Evolutionary conservation across 2,113 vertebrate genomes (phyloP).

Genomic region (Narcine bancroftii): DNA sequence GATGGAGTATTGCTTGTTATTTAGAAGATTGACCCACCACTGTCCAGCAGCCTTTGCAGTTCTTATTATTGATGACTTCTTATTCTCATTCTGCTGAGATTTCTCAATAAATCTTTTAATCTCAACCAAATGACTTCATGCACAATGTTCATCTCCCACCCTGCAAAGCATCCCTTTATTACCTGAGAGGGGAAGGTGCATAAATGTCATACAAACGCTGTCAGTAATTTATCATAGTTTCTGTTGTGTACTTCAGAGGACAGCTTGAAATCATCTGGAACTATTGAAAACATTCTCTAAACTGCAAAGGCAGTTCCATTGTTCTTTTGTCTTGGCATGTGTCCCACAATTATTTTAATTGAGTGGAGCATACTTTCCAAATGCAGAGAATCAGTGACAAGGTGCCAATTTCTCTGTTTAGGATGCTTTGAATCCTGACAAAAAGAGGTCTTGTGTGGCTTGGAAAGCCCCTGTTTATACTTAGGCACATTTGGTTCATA

Average conservation of each 20-base stretch:
- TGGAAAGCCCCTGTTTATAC: not conserved
- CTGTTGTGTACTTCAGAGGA: not conserved
- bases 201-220: not conserved
- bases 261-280: not conserved
- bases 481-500: not conserved
- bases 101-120: not conserved
- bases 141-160: not conserved
- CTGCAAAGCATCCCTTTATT: not conserved
- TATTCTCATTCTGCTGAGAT: not conserved
- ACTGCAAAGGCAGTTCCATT: not conserved
- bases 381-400: not conserved
- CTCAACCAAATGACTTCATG: not conserved
- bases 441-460: not conserved
- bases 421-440: not conserved
- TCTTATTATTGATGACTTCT: not conserved
- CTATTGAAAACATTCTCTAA: not conserved
- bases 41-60: not conserved
- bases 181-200: not conserved
- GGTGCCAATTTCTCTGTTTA: not conserved
- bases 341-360: constrained; percentile 48
- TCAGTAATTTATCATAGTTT: not conserved
- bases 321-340: constrained; percentile 19
- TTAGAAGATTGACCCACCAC: not conserved
- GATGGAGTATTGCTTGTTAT: not conserved
- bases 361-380: constrained; percentile 36